Evolutionary conservation across 2,888 invertebrate genomes (phyloP).

Genomic region (Trimorus sp.): DNA sequence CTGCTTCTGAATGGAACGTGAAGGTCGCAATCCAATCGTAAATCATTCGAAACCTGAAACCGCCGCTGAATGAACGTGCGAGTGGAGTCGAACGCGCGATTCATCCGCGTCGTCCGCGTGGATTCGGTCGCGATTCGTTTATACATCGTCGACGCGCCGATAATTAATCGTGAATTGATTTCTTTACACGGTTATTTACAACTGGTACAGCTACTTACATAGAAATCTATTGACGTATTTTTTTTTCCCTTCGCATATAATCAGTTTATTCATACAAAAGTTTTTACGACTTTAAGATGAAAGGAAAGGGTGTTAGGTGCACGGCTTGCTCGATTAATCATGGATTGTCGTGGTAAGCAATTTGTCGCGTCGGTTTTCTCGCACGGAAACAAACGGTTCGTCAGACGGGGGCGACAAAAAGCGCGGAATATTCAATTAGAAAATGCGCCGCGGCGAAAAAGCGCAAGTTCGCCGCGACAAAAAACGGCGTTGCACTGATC

Average conservation of each 20-base stretch:
- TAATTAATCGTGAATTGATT: conserved; percentile 56
- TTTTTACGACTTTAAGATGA: conserved; percentile 70
- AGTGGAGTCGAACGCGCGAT: conserved; percentile 18
- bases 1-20: too few relatives aligned
- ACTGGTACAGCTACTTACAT: conserved; percentile 67
- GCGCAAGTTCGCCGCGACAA: too few relatives aligned
- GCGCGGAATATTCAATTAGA: too few relatives aligned
- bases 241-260: conserved; percentile 60
- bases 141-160: conserved; percentile 58
- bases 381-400: not conserved
- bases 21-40: not conserved
- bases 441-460: too few relatives aligned
- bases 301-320: conserved; percentile 70
- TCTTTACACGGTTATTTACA: conserved; percentile 77
- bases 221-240: conserved; percentile 70
- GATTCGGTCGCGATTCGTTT: conserved; percentile 49
- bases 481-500: too few relatives aligned
- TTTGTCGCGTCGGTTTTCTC: conserved; percentile 10
- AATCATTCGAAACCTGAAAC: conserved; percentile 19
- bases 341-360: conserved; percentile 55
- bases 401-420: too few relatives aligned
- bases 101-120: conserved; percentile 34
- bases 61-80: not conserved
- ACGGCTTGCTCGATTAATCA: conserved; percentile 38
- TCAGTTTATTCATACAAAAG: conserved; percentile 69